Evolutionary conservation across 1,140 invertebrate species (phyloP).

Genomic region (Drosophila subobscura): DNA sequence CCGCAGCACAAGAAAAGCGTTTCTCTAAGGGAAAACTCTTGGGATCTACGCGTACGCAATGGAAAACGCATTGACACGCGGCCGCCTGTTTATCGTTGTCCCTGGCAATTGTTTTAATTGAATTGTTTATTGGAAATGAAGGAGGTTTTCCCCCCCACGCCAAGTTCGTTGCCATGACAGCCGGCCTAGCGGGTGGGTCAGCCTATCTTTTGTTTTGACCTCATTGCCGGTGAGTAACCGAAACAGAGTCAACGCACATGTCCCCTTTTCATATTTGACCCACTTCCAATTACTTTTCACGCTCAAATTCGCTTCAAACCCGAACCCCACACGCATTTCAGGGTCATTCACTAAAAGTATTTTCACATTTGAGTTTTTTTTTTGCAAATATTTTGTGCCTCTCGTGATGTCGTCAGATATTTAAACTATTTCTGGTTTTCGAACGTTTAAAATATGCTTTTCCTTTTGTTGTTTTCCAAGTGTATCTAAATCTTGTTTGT

Average conservation of each 20-base stretch:
- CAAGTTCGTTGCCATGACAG: slow-evolving; percentile 49
- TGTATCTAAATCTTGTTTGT: slow-evolving; percentile 23
- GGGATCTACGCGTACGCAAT: slow-evolving; percentile 46
- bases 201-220: slow-evolving; percentile 63
- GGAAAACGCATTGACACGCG: slow-evolving; percentile 54
- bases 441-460: slow-evolving; percentile 1
- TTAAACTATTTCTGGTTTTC: slow-evolving; percentile 28
- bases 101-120: slow-evolving; percentile 78
- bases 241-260: slow-evolving; percentile 63
- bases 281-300: slow-evolving; percentile 37
- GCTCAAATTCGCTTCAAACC: neutral
- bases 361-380: slow-evolving; percentile 14
- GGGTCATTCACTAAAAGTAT: slow-evolving; percentile 30
- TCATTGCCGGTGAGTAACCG: slow-evolving; percentile 29
- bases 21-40: slow-evolving; percentile 18
- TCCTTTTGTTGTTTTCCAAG: slow-evolving; percentile 13
- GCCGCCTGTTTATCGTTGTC: slow-evolving; percentile 40
- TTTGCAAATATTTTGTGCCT: slow-evolving; percentile 31
- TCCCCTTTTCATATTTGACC: slow-evolving; percentile 57
- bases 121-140: slow-evolving; percentile 65
- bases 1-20: slow-evolving; percentile 26
- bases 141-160: neutral
- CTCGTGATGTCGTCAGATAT: slow-evolving; percentile 38
- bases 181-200: slow-evolving; percentile 31
- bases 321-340: slow-evolving; percentile 19